Percentiles rank a stretch among this genome's conserved stretches.
Evolutionary conservation across 2,113 vertebrate genomes (phyloP).

Genomic region (Pelusios castaneus): DNA sequence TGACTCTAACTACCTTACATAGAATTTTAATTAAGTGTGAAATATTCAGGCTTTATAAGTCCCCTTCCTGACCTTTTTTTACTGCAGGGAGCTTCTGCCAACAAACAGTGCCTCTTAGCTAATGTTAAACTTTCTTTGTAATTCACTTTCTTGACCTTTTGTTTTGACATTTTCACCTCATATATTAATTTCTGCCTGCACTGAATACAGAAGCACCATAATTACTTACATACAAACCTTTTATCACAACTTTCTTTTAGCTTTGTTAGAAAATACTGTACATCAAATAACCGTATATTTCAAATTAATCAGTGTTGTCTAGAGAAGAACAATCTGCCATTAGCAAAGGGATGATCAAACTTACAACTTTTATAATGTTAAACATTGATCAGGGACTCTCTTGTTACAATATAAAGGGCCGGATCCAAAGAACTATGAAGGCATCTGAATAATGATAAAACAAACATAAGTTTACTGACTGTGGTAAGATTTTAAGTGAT

Average conservation of each 20-base stretch:
- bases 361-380: background rate
- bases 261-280: constrained; percentile 63
- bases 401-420: background rate
- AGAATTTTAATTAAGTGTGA: constrained; percentile 78
- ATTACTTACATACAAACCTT: constrained; percentile 74
- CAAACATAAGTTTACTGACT: too few species aligned
- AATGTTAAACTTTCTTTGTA: constrained; percentile 59
- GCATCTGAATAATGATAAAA: background rate
- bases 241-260: constrained; percentile 63
- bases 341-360: background rate
- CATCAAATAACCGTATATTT: constrained; percentile 63
- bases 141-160: constrained; percentile 74
- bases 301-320: constrained; percentile 53
- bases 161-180: constrained; percentile 68
- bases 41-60: constrained; percentile 73
- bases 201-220: constrained; percentile 60
- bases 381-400: background rate
- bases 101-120: constrained; percentile 49
- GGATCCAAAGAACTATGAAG: background rate
- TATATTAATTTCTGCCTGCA: constrained; percentile 63
- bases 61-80: constrained; percentile 59
- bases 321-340: constrained; percentile 18
- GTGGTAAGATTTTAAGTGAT: too few species aligned
- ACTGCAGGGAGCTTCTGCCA: constrained; percentile 47
- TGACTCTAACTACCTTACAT: constrained; percentile 48